phyloP scores from a whole-genome alignment of 1,140 invertebrate species.

The Trinorchestia longiramus region DNA sequence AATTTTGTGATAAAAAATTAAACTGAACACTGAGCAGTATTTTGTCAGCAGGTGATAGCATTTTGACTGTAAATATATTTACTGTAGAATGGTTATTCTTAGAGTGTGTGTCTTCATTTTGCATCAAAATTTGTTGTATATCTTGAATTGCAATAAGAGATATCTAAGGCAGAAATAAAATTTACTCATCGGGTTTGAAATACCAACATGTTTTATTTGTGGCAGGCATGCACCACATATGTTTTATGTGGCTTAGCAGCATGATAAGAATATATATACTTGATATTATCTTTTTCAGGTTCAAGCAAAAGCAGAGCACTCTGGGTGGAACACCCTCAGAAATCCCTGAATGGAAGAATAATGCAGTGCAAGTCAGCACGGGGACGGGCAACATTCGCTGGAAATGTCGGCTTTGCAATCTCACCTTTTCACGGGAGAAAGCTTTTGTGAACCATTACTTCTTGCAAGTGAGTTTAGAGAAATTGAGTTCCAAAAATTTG shows the following conservation, averaged over 20 bases:
- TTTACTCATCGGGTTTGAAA: not conserved
- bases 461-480: not conserved
- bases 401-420: constrained; percentile 20
- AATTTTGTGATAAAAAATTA: no score
- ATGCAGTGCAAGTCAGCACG: not conserved
- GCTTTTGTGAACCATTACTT: constrained; percentile 7
- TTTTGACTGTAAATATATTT: not conserved
- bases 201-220: not conserved
- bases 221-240: not conserved
- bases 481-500: not conserved
- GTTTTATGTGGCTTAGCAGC: not conserved
- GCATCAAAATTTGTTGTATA: not conserved
- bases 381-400: not conserved
- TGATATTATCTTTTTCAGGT: not conserved
- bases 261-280: not conserved
- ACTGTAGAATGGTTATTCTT: not conserved
- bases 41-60: not conserved
- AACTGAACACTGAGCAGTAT: no score
- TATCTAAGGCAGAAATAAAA: not conserved
- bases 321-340: no score
- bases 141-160: not conserved
- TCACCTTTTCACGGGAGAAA: constrained; percentile 9
- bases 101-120: not conserved
- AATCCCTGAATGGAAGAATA: not conserved
- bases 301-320: not conserved